Evolutionary conservation across 1,140 invertebrate genomes (phyloP), one percentile per base, ranked within the genome.

Genomic region (Cotesia vestalis): DNA sequence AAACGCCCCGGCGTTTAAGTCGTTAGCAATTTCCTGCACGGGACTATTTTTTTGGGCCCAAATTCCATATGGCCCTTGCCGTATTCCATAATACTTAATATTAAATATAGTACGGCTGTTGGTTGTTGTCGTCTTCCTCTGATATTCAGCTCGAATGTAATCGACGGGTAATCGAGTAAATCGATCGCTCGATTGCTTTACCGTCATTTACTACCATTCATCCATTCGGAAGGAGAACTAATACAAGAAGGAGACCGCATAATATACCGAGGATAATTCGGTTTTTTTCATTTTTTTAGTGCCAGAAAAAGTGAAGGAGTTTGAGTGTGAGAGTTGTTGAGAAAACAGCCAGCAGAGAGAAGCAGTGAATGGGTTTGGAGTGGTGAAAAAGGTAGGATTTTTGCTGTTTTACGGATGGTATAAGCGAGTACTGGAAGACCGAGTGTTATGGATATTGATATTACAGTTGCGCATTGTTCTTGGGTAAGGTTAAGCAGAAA

Each of bases 1-100:
- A 3, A 67, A 79, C 84, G 84, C 84, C 85, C 84, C 81, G 81
- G 76, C 83, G 81, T 86, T 86, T 86, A 86, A 85, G 85, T 86
- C 82, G 84, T 87, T 87, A 86, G 85, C 80, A 87, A 87, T 87
- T 87, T 87, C 84, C 85, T 87, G 84, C 83, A 78, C 81, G 79
- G 79, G 78, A 85, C 84, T 83, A 83, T 84, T 84, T 75, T 74
- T 84, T 82, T 73, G 75, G 77, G 64, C 80, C 81, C 76, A 86
- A 85, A 86, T 86, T 86, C 84, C 84, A 85, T 85, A 86, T 86
- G 85, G 81, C 73, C 79, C 81, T 27, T 27, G 27, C 27, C 27
- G 27, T 27, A 27, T 27, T 27, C 27, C 79, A 84, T 85, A 84
- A 83, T 83, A 77, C 73, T 46, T 68, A 75, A 74, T 53, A 17